Evolutionary conservation across 2,888 invertebrate genomes (phyloP).

Genomic region (Andrena trimmerana): DNA sequence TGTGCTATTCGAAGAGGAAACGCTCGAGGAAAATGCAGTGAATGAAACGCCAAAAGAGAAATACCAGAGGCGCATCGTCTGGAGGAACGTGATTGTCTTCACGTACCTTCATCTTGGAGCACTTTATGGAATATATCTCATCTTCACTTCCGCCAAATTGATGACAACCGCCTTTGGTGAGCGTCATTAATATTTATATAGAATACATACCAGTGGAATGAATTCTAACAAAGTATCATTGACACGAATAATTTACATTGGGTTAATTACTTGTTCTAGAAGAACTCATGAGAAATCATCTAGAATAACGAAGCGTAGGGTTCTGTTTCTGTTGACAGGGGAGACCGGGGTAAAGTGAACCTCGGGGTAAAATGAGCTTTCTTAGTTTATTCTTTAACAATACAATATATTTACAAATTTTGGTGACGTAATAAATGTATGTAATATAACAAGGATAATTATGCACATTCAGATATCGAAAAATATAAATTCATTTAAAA

Average conservation of each 20-base stretch:
- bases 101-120: slow-evolving; percentile 91
- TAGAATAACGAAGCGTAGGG: not conserved
- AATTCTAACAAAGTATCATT: too few relatives aligned
- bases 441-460: too few relatives aligned
- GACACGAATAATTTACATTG: too few relatives aligned
- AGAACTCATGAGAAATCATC: not conserved
- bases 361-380: too few relatives aligned
- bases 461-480: too few relatives aligned
- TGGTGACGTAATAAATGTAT: too few relatives aligned
- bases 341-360: too few relatives aligned
- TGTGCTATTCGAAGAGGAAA: slow-evolving; percentile 83
- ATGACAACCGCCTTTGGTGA: slow-evolving; percentile 91
- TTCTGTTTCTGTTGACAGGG: slow-evolving; percentile 24
- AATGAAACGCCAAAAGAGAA: slow-evolving; percentile 45
- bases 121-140: slow-evolving; percentile 91
- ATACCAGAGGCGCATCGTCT: slow-evolving; percentile 87
- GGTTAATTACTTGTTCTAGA: too few relatives aligned
- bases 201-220: not conserved
- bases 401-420: too few relatives aligned
- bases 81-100: slow-evolving; percentile 94
- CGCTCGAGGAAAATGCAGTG: slow-evolving; percentile 51
- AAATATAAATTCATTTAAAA: too few relatives aligned
- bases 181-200: slow-evolving; percentile 80
- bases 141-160: slow-evolving; percentile 91
- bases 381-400: too few relatives aligned